Percentiles rank a stretch among this genome's conserved stretches.
Evolutionary conservation across 2,113 vertebrate genomes (phyloP).

Genomic region (Sardina pilchardus): DNA sequence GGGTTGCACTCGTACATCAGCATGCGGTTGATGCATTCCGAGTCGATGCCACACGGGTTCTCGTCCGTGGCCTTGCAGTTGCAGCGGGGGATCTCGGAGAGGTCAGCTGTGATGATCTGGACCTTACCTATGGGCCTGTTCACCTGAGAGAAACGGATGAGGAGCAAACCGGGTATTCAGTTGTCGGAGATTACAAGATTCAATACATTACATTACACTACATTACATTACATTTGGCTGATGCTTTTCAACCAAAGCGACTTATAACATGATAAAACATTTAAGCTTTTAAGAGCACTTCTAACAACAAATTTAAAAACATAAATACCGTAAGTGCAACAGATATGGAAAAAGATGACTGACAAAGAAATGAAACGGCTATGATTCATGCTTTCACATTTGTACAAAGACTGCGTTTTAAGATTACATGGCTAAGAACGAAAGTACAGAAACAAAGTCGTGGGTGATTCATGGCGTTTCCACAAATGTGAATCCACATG

Average conservation of each 20-base stretch:
- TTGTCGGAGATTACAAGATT: not conserved
- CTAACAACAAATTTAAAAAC: too few species aligned
- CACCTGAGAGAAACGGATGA: conserved; percentile 69
- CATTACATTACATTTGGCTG: too few species aligned
- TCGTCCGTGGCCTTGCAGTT: conserved; percentile 96
- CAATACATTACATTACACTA: too few species aligned
- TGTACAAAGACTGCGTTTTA: not conserved
- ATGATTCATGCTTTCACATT: not conserved
- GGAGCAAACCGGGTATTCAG: not conserved
- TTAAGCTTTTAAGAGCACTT: too few species aligned
- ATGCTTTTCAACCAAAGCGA: too few species aligned
- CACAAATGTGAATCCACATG: not conserved
- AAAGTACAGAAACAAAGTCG: not conserved
- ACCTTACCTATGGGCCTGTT: conserved; percentile 93
- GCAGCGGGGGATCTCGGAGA: conserved; percentile 92
- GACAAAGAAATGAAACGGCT: not conserved
- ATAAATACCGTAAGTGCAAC: too few species aligned
- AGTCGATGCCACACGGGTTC: conserved; percentile 91
- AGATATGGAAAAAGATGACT: too few species aligned
- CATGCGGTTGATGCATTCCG: conserved; percentile 98
- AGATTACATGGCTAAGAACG: not conserved
- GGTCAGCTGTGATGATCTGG: conserved; percentile 94
- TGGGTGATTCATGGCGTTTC: not conserved
- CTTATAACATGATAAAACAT: too few species aligned
- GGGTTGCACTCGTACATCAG: conserved; percentile 96